phyloP scores from a whole-genome alignment of 2,113 vertebrate species.

The Onychostoma macrolepis region DNA sequence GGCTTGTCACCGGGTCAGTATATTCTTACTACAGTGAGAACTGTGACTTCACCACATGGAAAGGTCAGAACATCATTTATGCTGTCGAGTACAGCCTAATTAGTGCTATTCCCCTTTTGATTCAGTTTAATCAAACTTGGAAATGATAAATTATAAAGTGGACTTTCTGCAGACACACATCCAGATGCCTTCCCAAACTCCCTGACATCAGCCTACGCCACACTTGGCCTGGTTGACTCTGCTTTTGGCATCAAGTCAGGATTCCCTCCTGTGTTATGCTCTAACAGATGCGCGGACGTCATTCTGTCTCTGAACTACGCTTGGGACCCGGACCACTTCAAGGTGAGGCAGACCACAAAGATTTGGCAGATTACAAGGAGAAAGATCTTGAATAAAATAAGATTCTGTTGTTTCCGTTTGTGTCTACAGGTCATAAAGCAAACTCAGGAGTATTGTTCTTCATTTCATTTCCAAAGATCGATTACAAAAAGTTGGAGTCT shows the following conservation, averaged over 20 bases:
- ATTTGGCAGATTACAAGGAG: not conserved
- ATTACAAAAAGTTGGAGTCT: conserved; percentile 51
- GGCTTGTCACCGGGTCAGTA: too few species aligned
- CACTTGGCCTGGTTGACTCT: conserved; percentile 82
- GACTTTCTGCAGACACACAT: conserved; percentile 72
- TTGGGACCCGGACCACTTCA: conserved; percentile 69
- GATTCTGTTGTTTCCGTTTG: conserved; percentile 33
- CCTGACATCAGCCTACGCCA: conserved; percentile 78
- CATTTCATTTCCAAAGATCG: conserved; percentile 66
- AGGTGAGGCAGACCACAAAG: conserved; percentile 66
- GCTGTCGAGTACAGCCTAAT: not conserved
- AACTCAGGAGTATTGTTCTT: conserved; percentile 58
- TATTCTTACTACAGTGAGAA: conserved; percentile 76
- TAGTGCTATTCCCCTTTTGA: not conserved
- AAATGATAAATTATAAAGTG: not conserved
- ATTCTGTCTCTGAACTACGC: conserved; percentile 83
- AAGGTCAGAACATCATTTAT: conserved; percentile 68
- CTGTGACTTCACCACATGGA: conserved; percentile 74
- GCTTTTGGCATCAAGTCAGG: conserved; percentile 84
- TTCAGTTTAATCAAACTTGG: not conserved
- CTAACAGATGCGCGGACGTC: conserved; percentile 81
- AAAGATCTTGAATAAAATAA: conserved; percentile 39
- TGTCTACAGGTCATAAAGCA: conserved; percentile 58
- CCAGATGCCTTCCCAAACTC: conserved; percentile 78
- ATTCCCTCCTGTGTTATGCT: conserved; percentile 78